These are phyloP conservation scores for Burhinus oedicnemus DNA, from an alignment of 2,113 vertebrate species.

Conservation along the genomic window DNA sequence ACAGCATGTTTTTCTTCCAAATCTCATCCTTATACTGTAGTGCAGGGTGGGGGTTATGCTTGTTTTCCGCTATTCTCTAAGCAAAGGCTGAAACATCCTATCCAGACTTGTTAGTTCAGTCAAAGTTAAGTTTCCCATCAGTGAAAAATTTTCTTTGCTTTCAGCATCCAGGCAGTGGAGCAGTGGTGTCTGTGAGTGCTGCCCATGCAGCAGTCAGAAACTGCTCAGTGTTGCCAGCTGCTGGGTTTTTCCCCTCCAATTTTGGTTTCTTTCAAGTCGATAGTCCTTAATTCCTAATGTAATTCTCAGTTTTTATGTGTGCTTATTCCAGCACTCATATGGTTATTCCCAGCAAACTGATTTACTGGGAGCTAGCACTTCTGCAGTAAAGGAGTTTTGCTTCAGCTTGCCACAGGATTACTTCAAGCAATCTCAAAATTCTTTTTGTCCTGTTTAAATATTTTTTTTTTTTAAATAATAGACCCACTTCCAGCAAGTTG, in stretches of 20 bases:
- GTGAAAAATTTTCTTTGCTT: neutral
- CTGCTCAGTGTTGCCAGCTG: neutral
- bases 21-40: accelerated
- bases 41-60: too few species aligned
- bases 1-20: neutral
- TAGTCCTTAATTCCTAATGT: neutral
- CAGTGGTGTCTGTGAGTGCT: neutral
- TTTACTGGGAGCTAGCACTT: neutral
- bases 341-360: neutral
- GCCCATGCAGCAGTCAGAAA: neutral
- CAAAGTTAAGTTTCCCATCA: neutral
- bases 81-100: neutral
- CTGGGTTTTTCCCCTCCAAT: neutral
- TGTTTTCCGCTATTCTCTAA: neutral
- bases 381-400: neutral
- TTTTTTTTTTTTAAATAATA: neutral
- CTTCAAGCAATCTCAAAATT: neutral
- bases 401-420: neutral
- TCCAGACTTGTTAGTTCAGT: neutral
- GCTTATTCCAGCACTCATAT: neutral
- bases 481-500: neutral
- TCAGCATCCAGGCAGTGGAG: neutral
- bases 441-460: neutral
- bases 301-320: neutral
- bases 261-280: neutral